Evolutionary conservation across 2,113 vertebrate genomes (phyloP).

Genomic region (Indri indri): DNA sequence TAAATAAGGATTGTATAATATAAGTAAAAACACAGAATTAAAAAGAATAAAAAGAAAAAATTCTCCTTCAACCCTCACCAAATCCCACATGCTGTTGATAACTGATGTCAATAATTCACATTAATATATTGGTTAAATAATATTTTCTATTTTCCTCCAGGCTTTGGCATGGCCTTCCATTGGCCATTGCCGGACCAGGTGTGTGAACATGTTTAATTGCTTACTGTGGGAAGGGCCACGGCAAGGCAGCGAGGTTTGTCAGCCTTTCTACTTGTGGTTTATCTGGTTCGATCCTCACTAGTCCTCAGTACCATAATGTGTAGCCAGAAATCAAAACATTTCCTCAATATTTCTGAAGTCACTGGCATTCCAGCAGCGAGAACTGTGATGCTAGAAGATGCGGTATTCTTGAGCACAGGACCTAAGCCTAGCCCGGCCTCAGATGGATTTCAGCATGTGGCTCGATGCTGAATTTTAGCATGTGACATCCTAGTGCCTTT

Average conservation of each 20-base stretch:
- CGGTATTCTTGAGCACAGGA: background rate
- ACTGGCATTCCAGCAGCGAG: background rate
- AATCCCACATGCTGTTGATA: background rate
- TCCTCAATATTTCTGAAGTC: background rate
- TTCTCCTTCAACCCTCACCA: background rate
- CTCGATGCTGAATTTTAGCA: background rate
- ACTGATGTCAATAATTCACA: fast-evolving
- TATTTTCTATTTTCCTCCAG: background rate
- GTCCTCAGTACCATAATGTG: background rate
- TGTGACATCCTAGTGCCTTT: background rate
- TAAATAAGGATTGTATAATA: background rate
- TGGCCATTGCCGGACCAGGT: background rate
- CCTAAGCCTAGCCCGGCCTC: background rate
- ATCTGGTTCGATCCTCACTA: background rate
- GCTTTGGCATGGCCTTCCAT: too few relatives aligned
- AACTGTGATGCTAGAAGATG: background rate
- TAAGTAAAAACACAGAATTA: background rate
- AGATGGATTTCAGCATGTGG: background rate
- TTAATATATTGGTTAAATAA: background rate
- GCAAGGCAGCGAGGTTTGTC: background rate
- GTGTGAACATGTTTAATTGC: background rate
- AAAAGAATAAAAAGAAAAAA: background rate
- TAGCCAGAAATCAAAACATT: background rate
- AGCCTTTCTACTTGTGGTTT: background rate
- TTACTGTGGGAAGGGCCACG: background rate